Evolutionary conservation across 2,888 invertebrate genomes (phyloP), one percentile per base, ranked within the genome.

Genomic region (Metellina segmentata): DNA sequence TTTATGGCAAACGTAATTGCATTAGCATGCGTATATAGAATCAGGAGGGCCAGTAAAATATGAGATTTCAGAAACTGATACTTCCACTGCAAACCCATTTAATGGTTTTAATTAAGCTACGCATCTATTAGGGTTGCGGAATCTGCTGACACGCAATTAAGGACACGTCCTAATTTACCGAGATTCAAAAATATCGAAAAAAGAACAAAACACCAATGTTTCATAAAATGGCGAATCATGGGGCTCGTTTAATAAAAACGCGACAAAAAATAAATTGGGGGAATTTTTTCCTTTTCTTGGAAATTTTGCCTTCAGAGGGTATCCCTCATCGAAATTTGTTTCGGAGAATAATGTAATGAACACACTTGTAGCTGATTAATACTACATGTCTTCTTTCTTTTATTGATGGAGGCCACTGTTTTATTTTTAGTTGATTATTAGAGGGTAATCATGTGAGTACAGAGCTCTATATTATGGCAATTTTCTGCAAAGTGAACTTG

Each of bases 331-430:
- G 34, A 78, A 20, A 69, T 75, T 82, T 82, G 52, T 70, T 75
- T 71, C 78, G 69, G 61, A 81, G 77, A 89, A 75, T 77, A 34
- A 82, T 71, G 53, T 77, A 89, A 82, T 89, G 82, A 89, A 82
- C 53, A 69, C 53, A 74, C 75, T 77, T 81, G 74, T 70, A 52
- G 70, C 81, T 89, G 89, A 89, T 89, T 89, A 89, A 89, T 81
- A 52, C 70, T 82, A 52, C 69, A 70, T 81, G 82, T 75, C 70
- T 13, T 74, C 82, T 34, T 71, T 69, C 74, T 72, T 87, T 87
- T 53, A 71, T 71, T 20, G 82, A 75, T 75, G 75, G 51, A 61
- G 20, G 49, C 34, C 34, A 53, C 53, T 49, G 49, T 51, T 16
- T 19, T 86, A 74, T 82, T 78, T 53, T 70, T 34, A 34, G n/a